A percentile compares a stretch with the other conserved stretches of the same genome.
Evolutionary conservation across 2,888 invertebrate genomes (phyloP).

Genomic region (Dorcus hopei): DNA sequence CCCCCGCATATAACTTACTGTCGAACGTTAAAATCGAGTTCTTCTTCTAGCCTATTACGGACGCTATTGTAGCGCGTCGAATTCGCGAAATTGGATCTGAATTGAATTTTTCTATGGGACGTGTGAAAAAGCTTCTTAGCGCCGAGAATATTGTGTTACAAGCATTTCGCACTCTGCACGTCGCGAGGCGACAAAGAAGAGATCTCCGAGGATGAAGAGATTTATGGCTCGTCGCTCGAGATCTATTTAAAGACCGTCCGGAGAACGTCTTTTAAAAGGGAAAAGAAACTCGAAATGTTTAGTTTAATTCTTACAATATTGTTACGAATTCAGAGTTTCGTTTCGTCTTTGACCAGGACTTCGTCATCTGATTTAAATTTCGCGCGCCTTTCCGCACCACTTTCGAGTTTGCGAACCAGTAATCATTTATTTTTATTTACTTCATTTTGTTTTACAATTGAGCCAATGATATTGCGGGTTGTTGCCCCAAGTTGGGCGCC

Average conservation of each 20-base stretch:
- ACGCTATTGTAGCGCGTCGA: slow-evolving; percentile 41
- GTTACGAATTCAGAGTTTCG: no score
- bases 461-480: no score
- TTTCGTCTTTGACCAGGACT: no score
- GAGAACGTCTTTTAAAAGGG: not conserved
- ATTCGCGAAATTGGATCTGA: slow-evolving; percentile 47
- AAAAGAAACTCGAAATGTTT: no score
- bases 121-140: slow-evolving; percentile 23
- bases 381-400: no score
- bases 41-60: slow-evolving; percentile 36
- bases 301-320: no score
- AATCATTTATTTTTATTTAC: no score
- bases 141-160: slow-evolving; percentile 8
- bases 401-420: not conserved
- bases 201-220: slow-evolving; percentile 10
- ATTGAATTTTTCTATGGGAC: slow-evolving; percentile 37
- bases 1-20: slow-evolving; percentile 1
- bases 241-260: not conserved
- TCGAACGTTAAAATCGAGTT: slow-evolving; percentile 38
- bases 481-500: no score
- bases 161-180: not conserved
- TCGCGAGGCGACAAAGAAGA: slow-evolving; percentile 6
- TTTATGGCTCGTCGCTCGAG: not conserved
- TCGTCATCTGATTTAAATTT: no score
- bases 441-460: no score